These are phyloP conservation scores for Clarias pachynema DNA, from an alignment of 2,797 vertebrate species.

Conservation along the genomic window DNA sequence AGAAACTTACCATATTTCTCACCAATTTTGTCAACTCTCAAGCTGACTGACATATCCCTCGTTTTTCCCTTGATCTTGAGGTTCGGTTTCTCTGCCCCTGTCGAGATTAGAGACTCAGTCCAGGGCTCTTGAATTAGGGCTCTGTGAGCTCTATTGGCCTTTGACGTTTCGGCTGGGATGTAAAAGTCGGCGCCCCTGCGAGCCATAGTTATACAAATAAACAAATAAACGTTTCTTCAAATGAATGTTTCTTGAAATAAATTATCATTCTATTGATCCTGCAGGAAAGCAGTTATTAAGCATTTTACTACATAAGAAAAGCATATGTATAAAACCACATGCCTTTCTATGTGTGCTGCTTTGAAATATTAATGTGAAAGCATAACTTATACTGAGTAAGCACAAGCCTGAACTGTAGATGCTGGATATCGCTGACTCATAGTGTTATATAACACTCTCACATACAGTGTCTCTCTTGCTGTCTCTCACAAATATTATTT, in stretches of 20 bases:
- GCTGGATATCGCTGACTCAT: conserved; percentile 30
- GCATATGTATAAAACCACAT: background rate
- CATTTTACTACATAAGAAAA: background rate
- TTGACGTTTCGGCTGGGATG: too few relatives aligned
- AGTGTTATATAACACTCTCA: conserved; percentile 53
- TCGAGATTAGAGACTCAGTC: too few relatives aligned
- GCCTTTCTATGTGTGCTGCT: background rate
- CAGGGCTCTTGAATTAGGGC: too few relatives aligned
- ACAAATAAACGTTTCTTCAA: background rate
- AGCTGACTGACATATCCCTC: too few relatives aligned
- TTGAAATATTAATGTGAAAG: conserved; percentile 12
- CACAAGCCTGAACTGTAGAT: conserved; percentile 39
- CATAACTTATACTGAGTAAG: conserved; percentile 18
- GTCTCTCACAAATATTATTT: conserved; percentile 30
- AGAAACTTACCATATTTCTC: background rate
- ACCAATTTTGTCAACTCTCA: background rate
- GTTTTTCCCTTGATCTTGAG: too few relatives aligned
- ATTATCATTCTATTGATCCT: background rate
- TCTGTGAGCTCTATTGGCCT: too few relatives aligned
- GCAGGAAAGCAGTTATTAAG: background rate
- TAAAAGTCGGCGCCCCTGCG: too few relatives aligned
- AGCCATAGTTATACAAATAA: too few relatives aligned
- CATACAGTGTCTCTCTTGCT: background rate
- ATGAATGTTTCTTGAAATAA: background rate
- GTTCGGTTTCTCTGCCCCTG: too few relatives aligned